A percentile compares a stretch with the other conserved stretches of the same genome.
These are phyloP conservation scores for Nilaparvata lugens DNA, from an alignment of 1,140 invertebrate genomes.

Conservation along the genomic window DNA sequence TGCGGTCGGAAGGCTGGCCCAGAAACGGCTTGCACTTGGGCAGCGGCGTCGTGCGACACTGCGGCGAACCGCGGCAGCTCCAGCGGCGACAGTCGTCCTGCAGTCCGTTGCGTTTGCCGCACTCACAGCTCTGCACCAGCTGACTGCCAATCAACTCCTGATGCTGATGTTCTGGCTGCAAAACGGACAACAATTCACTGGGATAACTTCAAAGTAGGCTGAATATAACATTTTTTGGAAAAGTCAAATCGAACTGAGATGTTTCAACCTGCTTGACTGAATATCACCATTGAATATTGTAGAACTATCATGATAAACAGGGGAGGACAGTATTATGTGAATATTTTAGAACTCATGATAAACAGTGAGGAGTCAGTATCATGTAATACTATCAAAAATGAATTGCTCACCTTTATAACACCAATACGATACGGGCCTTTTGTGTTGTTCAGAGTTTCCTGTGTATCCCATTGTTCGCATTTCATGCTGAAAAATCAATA, in stretches of 20 bases:
- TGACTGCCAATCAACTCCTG: constrained; percentile 9
- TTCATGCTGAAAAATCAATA: constrained; percentile 8
- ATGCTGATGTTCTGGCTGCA: neutral
- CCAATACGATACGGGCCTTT: constrained; percentile 14
- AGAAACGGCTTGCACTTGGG: constrained; percentile 43
- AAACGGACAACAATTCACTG: neutral
- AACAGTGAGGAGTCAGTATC: too few species aligned
- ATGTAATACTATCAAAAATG: too few species aligned
- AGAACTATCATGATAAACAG: too few species aligned
- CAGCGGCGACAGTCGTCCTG: constrained; percentile 61
- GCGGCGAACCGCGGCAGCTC: constrained; percentile 54
- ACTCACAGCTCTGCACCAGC: constrained; percentile 46
- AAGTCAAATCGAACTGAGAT: too few species aligned
- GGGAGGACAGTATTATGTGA: too few species aligned
- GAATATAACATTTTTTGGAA: too few species aligned
- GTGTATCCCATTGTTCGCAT: constrained; percentile 14
- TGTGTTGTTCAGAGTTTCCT: constrained; percentile 9
- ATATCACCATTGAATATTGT: too few species aligned
- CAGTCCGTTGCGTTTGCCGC: constrained; percentile 62
- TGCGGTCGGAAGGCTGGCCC: neutral
- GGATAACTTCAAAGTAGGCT: too few species aligned
- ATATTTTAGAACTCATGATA: too few species aligned
- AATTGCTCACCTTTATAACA: constrained; percentile 5
- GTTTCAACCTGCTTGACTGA: too few species aligned
- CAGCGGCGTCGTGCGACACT: constrained; percentile 53